These are phyloP conservation scores for Dolichallabes microphthalmus DNA, from an alignment of 2,113 vertebrate species.

Conservation along the genomic window DNA sequence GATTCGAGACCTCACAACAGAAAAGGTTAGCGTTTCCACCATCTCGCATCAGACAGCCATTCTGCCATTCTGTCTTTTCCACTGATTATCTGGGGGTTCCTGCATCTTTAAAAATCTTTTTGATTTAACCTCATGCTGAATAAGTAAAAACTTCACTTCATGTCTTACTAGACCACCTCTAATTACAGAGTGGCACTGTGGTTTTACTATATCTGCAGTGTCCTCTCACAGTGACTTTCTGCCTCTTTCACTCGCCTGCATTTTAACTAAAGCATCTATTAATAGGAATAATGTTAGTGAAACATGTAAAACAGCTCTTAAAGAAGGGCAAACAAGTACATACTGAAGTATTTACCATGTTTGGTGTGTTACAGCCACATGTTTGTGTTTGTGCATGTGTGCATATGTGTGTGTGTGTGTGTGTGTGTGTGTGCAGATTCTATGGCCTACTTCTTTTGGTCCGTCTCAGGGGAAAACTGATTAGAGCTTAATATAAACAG, in stretches of 20 bases:
- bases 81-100: constrained; percentile 1
- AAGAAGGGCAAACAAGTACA: not conserved
- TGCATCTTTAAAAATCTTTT: not conserved
- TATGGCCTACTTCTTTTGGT: constrained; percentile 66
- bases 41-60: not conserved
- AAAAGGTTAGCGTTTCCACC: constrained; percentile 80
- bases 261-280: not conserved
- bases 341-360: constrained; percentile 47
- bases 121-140: constrained; percentile 32
- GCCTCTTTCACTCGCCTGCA: not conserved
- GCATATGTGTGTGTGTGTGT: constrained; percentile 14
- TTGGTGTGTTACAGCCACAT: constrained; percentile 30
- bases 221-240: constrained; percentile 14
- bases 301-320: constrained; percentile 11
- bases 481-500: constrained; percentile 77
- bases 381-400: constrained; percentile 3
- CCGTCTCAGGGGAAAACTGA: constrained; percentile 69
- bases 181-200: constrained; percentile 46
- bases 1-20: constrained; percentile 91
- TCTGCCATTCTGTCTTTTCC: not conserved
- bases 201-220: constrained; percentile 34
- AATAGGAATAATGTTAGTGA: constrained; percentile 46
- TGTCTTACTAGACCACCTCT: constrained; percentile 23
- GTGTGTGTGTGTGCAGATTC: constrained; percentile 30
- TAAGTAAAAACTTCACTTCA: constrained; percentile 31